Percentiles rank a stretch among this genome's conserved stretches.
Conservation (phyloP, 2,888 invertebrate species). For the Drosophila phalerata region DNA sequence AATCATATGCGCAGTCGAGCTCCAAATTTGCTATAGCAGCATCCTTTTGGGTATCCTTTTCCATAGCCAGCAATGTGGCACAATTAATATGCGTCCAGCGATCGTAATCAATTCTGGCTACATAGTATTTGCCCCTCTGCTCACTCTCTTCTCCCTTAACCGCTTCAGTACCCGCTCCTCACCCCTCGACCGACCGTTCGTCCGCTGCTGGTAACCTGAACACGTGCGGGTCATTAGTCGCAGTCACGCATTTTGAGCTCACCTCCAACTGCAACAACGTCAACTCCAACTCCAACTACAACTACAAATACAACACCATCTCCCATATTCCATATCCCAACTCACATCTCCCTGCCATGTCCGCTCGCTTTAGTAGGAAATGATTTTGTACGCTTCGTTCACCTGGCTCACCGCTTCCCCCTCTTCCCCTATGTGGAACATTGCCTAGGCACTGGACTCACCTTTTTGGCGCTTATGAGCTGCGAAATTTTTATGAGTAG, state of each 20-base stretch:
- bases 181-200: neutral
- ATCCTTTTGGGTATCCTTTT: constrained; percentile 76
- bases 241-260: constrained; percentile 83
- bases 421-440: neutral
- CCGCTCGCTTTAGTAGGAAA: constrained; percentile 78
- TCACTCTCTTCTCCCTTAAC: neutral
- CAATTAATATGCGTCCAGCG: constrained; percentile 82
- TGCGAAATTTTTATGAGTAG: constrained; percentile 78
- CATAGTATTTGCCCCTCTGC: constrained; percentile 23
- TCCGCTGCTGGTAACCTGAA: constrained; percentile 61
- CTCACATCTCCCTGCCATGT: constrained; percentile 49
- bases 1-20: constrained; percentile 82
- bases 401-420: constrained; percentile 49
- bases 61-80: constrained; percentile 62
- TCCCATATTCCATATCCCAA: constrained; percentile 32
- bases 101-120: constrained; percentile 83
- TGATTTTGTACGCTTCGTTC: constrained; percentile 79
- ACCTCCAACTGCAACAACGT: constrained; percentile 50
- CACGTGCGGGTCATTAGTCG: constrained; percentile 83
- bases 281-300: constrained; percentile 23
- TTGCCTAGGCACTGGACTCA: constrained; percentile 19
- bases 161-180: constrained; percentile 8
- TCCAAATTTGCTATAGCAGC: constrained; percentile 42
- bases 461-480: constrained; percentile 75
- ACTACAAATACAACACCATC: constrained; percentile 29